Percentiles rank a stretch among this genome's conserved stretches.
Conservation (phyloP, 2,113 vertebrate genomes). For the Malurus cyaneus region DNA sequence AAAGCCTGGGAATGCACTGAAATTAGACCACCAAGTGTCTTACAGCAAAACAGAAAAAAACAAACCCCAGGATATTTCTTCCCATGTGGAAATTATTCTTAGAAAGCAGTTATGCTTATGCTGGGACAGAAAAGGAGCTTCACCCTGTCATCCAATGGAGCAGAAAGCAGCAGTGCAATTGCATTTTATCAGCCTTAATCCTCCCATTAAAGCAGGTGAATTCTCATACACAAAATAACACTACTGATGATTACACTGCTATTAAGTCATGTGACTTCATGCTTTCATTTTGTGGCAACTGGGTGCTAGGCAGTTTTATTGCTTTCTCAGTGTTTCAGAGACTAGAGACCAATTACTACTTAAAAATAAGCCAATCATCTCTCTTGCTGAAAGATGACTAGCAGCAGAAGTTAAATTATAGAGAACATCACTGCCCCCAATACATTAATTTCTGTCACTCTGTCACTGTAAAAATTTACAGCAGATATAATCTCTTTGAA, state of each 20-base stretch:
- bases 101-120: constrained; percentile 31
- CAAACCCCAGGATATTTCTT: background rate
- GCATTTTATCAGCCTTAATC: constrained; percentile 38
- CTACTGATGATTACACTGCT: background rate
- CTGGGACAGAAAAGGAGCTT: constrained; percentile 32
- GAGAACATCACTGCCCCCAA: constrained; percentile 61
- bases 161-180: background rate
- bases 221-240: background rate
- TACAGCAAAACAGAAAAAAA: background rate
- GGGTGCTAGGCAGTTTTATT: constrained; percentile 3
- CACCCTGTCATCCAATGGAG: background rate
- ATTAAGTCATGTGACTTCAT: background rate
- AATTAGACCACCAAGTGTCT: constrained; percentile 2
- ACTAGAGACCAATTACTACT: constrained; percentile 63
- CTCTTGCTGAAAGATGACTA: constrained; percentile 24
- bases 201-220: constrained; percentile 14
- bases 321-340: constrained; percentile 35
- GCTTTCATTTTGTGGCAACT: background rate
- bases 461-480: constrained; percentile 69
- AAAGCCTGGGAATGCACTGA: background rate
- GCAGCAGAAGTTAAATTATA: constrained; percentile 66
- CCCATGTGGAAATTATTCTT: constrained; percentile 38
- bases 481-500: constrained; percentile 71
- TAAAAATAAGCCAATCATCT: constrained; percentile 58
- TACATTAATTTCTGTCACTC: constrained; percentile 68